Conservation (phyloP, 2,888 invertebrate species). For the Noctua fimbriata region DNA sequence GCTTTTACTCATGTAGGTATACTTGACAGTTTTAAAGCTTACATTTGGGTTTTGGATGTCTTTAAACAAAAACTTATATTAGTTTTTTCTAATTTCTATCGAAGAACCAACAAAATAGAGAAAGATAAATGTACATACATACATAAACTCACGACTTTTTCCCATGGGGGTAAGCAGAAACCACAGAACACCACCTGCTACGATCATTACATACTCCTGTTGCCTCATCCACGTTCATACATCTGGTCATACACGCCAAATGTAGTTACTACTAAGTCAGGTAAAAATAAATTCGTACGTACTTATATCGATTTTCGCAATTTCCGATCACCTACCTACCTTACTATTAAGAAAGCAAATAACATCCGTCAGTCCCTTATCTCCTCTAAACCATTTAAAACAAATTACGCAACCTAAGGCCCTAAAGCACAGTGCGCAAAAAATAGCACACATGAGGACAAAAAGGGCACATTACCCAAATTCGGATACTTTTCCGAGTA, state of each 20-base stretch:
- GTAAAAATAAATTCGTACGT: neutral
- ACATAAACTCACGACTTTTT: neutral
- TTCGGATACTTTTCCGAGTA: conserved; percentile 65
- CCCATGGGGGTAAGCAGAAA: neutral
- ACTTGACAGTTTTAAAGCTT: neutral
- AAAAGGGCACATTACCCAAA: conserved; percentile 58
- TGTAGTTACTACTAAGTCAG: neutral
- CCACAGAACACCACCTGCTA: neutral
- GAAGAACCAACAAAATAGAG: neutral
- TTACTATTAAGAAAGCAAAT: conserved; percentile 1
- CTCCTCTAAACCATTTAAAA: conserved; percentile 45
- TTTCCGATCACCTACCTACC: neutral
- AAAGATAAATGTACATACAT: neutral
- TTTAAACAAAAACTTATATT: neutral
- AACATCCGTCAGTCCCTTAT: conserved; percentile 18
- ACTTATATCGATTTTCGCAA: neutral
- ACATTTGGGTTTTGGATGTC: neutral
- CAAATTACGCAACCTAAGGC: conserved; percentile 39
- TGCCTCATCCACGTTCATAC: neutral
- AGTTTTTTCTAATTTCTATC: neutral
- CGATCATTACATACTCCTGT: neutral
- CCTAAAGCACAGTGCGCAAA: conserved; percentile 49
- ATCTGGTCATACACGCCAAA: neutral
- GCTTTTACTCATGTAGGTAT: neutral
- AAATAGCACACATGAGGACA: conserved; percentile 60